These are phyloP conservation scores for Nyctereutes procyonoides DNA, from an alignment of 2,113 vertebrate species.

Conservation along the genomic window DNA sequence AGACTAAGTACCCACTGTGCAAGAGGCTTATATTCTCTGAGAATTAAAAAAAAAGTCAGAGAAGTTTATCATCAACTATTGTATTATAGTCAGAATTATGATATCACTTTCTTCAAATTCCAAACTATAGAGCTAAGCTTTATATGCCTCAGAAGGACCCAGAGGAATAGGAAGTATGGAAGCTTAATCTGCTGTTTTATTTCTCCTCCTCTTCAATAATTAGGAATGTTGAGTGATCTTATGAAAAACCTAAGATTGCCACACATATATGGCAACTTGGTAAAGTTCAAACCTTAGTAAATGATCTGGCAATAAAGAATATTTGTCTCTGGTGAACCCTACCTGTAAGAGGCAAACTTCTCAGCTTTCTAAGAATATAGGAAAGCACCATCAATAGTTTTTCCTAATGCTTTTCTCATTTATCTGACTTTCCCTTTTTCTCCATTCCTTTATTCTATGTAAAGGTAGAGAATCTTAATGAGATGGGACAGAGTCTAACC, in stretches of 20 bases:
- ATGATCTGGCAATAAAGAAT: not conserved
- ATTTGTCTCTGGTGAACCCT: not conserved
- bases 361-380: slow-evolving; percentile 45
- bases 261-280: not conserved
- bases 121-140: not conserved
- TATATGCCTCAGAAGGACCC: not conserved
- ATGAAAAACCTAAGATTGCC: not conserved
- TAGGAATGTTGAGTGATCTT: not conserved
- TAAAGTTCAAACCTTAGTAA: slow-evolving; percentile 16
- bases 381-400: slow-evolving; percentile 1
- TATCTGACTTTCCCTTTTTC: not conserved
- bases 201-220: not conserved
- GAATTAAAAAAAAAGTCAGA: not conserved
- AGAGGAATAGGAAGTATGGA: not conserved
- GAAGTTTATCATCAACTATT: slow-evolving; percentile 5
- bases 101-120: slow-evolving; percentile 34
- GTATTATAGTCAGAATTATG: slow-evolving; percentile 48
- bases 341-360: not conserved
- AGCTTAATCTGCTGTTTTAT: not conserved
- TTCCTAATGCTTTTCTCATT: not conserved
- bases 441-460: slow-evolving; percentile 22
- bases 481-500: not conserved
- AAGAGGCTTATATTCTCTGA: slow-evolving; percentile 29
- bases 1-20: not conserved
- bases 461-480: slow-evolving; percentile 49